Evolutionary conservation across 2,797 vertebrate species (phyloP).

Genomic region (Rhinoraja longicauda): DNA sequence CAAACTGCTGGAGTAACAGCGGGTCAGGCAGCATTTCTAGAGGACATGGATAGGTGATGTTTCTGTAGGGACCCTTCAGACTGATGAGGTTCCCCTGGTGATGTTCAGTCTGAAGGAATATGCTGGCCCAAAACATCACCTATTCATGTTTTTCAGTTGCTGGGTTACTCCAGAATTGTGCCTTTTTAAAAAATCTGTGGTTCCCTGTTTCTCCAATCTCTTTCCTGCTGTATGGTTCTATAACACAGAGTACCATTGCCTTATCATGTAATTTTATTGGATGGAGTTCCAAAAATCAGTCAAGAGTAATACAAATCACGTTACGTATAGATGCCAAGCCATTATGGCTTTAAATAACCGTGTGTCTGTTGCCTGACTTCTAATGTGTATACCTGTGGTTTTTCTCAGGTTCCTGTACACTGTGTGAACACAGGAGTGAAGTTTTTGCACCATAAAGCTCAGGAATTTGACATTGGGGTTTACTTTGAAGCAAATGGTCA

Average conservation of each 20-base stretch:
- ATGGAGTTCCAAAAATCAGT: background rate
- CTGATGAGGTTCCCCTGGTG: no score
- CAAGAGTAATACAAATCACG: background rate
- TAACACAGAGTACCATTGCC: background rate
- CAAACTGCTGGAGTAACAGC: no score
- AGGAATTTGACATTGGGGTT: slow-evolving; percentile 83
- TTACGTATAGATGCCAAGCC: background rate
- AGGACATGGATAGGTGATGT: no score
- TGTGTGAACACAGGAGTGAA: slow-evolving; percentile 95
- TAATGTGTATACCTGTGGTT: background rate
- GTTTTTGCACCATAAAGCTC: slow-evolving; percentile 85
- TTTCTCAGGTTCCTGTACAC: slow-evolving; percentile 71
- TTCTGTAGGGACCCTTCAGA: no score
- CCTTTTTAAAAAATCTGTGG: no score
- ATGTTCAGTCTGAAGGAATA: no score
- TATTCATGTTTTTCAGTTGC: no score
- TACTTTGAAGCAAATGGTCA: slow-evolving; percentile 97
- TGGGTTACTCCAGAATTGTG: no score
- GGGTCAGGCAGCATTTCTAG: no score
- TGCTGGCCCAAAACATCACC: no score
- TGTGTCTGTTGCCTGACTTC: background rate
- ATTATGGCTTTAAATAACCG: background rate
- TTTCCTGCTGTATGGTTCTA: no score
- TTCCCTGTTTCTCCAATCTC: no score
- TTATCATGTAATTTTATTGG: background rate